Conservation (phyloP, 2,113 vertebrate species). For the Sapayoa aenigma region DNA sequence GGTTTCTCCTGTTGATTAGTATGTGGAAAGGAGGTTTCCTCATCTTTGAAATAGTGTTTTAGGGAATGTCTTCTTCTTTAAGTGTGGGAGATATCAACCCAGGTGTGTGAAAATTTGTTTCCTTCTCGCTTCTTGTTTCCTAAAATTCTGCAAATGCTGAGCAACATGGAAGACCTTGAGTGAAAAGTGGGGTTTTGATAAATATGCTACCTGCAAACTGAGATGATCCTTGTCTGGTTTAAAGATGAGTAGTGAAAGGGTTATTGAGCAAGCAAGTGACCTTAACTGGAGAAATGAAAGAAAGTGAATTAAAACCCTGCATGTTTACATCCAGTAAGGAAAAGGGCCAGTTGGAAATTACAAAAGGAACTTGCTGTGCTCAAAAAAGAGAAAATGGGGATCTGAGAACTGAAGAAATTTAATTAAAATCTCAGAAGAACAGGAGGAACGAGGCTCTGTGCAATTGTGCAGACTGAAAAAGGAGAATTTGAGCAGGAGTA, state of each 20-base stretch:
- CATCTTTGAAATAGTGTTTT: background rate
- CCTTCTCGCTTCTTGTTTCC: background rate
- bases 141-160: background rate
- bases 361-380: background rate
- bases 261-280: background rate
- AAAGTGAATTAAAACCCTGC: background rate
- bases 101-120: background rate
- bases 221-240: background rate
- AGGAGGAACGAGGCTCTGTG: background rate
- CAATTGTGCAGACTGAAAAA: background rate
- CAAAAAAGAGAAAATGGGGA: background rate
- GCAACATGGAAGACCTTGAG: background rate
- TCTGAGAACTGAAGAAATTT: background rate
- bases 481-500: background rate
- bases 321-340: background rate
- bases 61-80: background rate
- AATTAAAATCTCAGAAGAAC: background rate
- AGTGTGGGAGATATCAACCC: background rate
- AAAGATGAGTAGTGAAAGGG: background rate
- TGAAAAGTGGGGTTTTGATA: background rate
- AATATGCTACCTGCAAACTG: background rate
- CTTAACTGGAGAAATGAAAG: background rate
- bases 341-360: background rate
- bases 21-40: background rate
- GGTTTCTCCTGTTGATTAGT: background rate